phyloP scores from a whole-genome alignment of 2,113 vertebrate genomes.

The Nycticebus coucang region DNA sequence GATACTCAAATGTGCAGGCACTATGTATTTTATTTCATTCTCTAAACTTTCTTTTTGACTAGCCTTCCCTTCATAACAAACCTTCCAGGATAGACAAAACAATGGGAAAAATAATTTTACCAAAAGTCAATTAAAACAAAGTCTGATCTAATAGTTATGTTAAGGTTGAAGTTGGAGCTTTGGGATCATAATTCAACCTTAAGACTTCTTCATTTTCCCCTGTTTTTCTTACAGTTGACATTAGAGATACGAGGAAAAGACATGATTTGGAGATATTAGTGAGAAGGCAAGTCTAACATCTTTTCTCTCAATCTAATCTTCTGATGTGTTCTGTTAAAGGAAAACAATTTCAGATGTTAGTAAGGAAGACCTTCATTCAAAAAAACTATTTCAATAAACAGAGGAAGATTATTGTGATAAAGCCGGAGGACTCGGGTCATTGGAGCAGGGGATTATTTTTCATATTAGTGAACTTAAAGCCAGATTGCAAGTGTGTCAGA shows the following conservation, averaged over 20 bases:
- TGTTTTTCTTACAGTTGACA: not conserved
- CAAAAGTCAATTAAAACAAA: not conserved
- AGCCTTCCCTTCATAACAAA: not conserved
- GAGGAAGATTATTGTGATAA: not conserved
- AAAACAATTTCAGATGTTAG: not conserved
- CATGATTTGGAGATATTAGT: not conserved
- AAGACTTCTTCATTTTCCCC: not conserved
- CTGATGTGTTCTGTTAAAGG: not conserved
- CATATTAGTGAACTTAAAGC: not conserved
- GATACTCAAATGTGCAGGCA: not conserved
- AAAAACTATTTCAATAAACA: not conserved
- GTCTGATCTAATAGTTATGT: not conserved
- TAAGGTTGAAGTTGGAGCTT: not conserved
- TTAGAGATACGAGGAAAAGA: not conserved
- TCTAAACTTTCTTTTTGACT: not conserved
- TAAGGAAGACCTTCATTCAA: not conserved
- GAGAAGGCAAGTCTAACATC: not conserved
- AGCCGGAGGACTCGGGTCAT: fast-evolving
- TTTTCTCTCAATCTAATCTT: not conserved
- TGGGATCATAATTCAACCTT: not conserved
- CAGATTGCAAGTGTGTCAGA: not conserved
- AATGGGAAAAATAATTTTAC: not conserved
- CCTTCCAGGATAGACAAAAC: not conserved
- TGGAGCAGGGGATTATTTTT: fast-evolving
- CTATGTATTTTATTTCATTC: not conserved